Evolutionary conservation across 2,797 vertebrate species (phyloP), one percentile per base, ranked within the genome.

Genomic region (Adrianichthys oophorus): DNA sequence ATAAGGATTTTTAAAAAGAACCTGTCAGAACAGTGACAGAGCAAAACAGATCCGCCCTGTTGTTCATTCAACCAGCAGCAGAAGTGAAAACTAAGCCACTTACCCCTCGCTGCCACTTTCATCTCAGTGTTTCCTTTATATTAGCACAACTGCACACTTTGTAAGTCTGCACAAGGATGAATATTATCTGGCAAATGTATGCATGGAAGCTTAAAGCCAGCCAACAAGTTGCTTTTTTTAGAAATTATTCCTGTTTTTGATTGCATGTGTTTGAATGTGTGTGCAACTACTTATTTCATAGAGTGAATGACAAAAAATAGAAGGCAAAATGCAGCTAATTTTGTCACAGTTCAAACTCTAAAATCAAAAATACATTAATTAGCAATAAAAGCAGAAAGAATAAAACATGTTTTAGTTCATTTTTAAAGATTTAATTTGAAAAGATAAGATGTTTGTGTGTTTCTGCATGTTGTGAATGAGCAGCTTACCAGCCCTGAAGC

Each of bases 401-500:
- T 26, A 13, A 15, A 21, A 15, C 0, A 5, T 1, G 41, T 52
- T 1, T 55, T 29, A 46, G 24, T 42, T 62, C 57, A 19, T 48
- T 69, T 50, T 2, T 55, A 51, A 47, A 65, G 65, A 68, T 41
- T 23, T 17, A 6, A 46, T 52, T 55, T 59, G n/a, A 15, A n/a
- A 52, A 24, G 48, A 29, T 60, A 6, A 37, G 10, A 12, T 8
- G 37, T 52, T 4, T 29, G 26, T 50, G 18, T 43, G 18, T 67
- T 43, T 62, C 21, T 68, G 43, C 19, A 19, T 70, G 53, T 59
- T 74, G 54, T 76, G 59, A 72, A 74, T 73, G 60, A 79, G 68
- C 43, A 76, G 84, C 96, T 97, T 92, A 98, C 96, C 96, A 98
- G 92, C 85, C 95, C 95, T 23, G 94, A 94, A 83, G 95, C 96